Evolutionary conservation across 2,797 vertebrate species (phyloP).

Genomic region (Notamacropus eugenii): DNA sequence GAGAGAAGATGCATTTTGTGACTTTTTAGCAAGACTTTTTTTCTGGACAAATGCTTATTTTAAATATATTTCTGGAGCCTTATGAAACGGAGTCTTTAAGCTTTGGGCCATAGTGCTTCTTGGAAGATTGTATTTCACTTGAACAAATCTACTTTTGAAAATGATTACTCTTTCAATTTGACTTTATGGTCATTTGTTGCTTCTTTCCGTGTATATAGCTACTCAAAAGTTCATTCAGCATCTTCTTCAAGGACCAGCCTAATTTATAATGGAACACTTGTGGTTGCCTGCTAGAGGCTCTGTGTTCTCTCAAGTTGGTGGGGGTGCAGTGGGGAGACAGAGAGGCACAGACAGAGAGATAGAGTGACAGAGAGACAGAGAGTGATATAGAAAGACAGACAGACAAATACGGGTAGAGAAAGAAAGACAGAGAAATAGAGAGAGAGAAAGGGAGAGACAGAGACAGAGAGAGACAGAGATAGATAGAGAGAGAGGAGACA

Average conservation of each 20-base stretch:
- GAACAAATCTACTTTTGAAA: background rate
- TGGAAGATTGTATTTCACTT: background rate
- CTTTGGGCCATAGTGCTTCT: background rate
- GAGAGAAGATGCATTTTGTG: background rate
- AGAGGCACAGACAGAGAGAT: background rate
- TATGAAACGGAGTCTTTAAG: background rate
- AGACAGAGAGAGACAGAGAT: no score
- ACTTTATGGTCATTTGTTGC: background rate
- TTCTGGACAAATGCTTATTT: background rate
- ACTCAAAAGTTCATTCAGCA: background rate
- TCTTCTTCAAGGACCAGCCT: background rate
- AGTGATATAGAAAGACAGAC: no score
- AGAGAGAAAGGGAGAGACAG: no score
- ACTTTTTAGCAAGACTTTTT: background rate
- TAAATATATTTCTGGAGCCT: background rate
- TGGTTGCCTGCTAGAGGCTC: background rate
- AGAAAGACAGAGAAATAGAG: background rate
- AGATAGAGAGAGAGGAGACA: no score
- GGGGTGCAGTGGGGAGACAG: background rate
- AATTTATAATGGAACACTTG: background rate
- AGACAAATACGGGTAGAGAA: background rate
- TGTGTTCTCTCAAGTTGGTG: no score
- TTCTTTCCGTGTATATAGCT: background rate
- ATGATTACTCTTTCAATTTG: background rate
- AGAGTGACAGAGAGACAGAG: no score